Percentiles rank a stretch among this genome's conserved stretches.
These are phyloP conservation scores for Drosophila differens DNA, from an alignment of 2,888 invertebrate genomes.

Conservation along the genomic window DNA sequence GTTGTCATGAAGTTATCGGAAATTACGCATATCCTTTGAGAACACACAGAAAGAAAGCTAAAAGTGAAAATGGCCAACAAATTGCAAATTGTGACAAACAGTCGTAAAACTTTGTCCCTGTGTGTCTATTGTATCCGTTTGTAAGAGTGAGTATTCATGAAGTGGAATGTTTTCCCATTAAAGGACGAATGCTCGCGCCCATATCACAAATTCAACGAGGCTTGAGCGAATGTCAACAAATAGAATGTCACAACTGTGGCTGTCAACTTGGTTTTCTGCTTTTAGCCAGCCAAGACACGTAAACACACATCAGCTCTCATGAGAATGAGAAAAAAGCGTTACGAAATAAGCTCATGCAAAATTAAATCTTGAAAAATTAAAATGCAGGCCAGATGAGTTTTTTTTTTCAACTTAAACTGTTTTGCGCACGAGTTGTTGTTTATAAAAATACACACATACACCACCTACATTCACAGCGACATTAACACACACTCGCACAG, in stretches of 20 bases:
- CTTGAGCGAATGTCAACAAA: constrained; percentile 72
- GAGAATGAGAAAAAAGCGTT: constrained; percentile 18
- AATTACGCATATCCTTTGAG: constrained; percentile 72
- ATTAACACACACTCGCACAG: constrained; percentile 2
- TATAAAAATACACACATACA: constrained; percentile 39
- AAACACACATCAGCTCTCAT: constrained; percentile 8
- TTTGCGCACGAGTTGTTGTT: constrained; percentile 64
- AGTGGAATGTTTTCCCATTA: constrained; percentile 27
- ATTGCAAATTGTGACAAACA: constrained; percentile 54
- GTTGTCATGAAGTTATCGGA: constrained; percentile 57
- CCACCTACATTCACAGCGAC: constrained; percentile 8
- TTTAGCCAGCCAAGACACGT: constrained; percentile 4
- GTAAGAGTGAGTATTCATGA: constrained; percentile 1
- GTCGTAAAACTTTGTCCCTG: constrained; percentile 41
- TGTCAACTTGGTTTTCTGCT: constrained; percentile 38
- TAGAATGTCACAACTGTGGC: constrained; percentile 57
- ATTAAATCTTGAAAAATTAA: constrained; percentile 78
- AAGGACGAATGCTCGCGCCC: constrained; percentile 39
- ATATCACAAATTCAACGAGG: constrained; percentile 58
- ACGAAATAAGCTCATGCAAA: constrained; percentile 70
- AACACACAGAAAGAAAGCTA: constrained; percentile 41
- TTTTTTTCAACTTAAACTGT: constrained; percentile 49
- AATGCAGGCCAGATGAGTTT: constrained; percentile 72
- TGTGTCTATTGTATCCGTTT: not conserved
- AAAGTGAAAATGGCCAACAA: constrained; percentile 35